Conservation (phyloP, 2,113 vertebrate species). For the Muntiacus reevesi region DNA sequence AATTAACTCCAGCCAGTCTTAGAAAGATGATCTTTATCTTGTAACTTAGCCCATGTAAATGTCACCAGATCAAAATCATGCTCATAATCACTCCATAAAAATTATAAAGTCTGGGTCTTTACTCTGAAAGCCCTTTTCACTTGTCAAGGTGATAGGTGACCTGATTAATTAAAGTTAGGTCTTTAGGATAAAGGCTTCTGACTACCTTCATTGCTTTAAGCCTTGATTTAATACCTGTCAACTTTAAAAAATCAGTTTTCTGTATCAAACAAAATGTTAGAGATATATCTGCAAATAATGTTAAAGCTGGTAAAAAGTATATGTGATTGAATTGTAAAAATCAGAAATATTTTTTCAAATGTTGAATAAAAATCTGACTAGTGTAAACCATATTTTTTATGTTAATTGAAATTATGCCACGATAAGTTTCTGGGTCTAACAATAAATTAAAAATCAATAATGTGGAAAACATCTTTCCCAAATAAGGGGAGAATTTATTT, state of each 20-base stretch:
- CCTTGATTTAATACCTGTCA: conserved; percentile 11
- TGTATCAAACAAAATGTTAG: not conserved
- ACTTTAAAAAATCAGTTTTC: not conserved
- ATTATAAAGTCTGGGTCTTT: not conserved
- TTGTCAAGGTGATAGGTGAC: conserved; percentile 23
- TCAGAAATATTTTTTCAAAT: not conserved
- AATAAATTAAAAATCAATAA: not conserved
- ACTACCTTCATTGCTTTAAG: not conserved
- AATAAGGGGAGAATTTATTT: not conserved
- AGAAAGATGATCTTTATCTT: not conserved
- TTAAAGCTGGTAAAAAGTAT: not conserved
- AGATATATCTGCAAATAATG: not conserved
- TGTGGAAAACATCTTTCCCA: not conserved
- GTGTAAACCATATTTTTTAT: not conserved
- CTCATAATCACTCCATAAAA: conserved; percentile 13
- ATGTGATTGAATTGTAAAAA: not conserved
- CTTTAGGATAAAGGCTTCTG: conserved; percentile 16
- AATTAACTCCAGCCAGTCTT: not conserved
- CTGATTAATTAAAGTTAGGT: conserved; percentile 30
- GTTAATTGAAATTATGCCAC: not conserved
- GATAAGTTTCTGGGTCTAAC: not conserved
- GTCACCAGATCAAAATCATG: conserved; percentile 18
- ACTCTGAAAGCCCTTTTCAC: not conserved
- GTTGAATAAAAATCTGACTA: not conserved
- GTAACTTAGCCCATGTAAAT: not conserved